Percentiles rank a stretch among this genome's conserved stretches.
Evolutionary conservation across 2,797 vertebrate genomes (phyloP).

Genomic region (Sciurus vulgaris): DNA sequence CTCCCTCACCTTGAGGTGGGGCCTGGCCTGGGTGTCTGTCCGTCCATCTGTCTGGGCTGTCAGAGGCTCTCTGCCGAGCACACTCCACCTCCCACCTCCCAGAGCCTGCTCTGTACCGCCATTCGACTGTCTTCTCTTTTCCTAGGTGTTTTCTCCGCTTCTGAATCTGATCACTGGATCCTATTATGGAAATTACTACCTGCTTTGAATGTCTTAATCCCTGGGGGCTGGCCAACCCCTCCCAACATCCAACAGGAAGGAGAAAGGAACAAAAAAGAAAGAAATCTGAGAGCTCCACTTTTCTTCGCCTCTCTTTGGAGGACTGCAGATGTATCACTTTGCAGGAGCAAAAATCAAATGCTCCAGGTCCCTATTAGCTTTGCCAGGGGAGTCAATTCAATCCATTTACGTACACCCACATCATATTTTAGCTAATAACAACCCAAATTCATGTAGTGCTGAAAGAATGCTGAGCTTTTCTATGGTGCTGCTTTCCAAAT

Average conservation of each 20-base stretch:
- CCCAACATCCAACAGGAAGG: slow-evolving; percentile 59
- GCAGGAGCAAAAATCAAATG: slow-evolving; percentile 74
- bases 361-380: slow-evolving; percentile 67
- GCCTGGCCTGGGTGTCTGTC: background rate
- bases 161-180: slow-evolving; percentile 78
- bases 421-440: slow-evolving; percentile 72
- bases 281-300: slow-evolving; percentile 74
- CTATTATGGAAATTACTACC: slow-evolving; percentile 81
- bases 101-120: background rate
- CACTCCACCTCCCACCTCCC: background rate
- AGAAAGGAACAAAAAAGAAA: slow-evolving; percentile 67
- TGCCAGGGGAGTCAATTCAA: slow-evolving; percentile 56
- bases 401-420: slow-evolving; percentile 76
- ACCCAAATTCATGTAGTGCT: background rate
- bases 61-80: background rate
- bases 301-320: slow-evolving; percentile 66
- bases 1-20: background rate
- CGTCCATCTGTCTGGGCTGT: background rate
- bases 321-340: slow-evolving; percentile 82
- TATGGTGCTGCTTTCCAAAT: background rate
- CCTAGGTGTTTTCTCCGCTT: slow-evolving; percentile 62
- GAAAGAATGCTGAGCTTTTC: background rate
- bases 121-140: slow-evolving; percentile 36
- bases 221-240: slow-evolving; percentile 62
- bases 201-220: slow-evolving; percentile 74